These are phyloP conservation scores for Microctenopoma stevenorrisi DNA, from an alignment of 2,797 vertebrate species.

Conservation along the genomic window DNA sequence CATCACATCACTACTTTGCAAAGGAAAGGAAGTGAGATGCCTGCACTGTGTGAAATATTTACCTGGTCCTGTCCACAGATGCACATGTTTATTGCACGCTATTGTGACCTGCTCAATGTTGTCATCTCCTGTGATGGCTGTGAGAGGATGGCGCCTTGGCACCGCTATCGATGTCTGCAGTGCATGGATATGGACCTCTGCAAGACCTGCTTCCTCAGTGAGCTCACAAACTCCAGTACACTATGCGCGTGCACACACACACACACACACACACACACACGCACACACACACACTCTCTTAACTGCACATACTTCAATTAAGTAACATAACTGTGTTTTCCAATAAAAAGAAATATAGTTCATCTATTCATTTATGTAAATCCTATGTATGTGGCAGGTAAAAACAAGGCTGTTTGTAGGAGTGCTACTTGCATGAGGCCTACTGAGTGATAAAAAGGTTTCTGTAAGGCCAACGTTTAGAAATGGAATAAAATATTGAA, in stretches of 20 bases:
- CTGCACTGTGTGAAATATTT: too few species aligned
- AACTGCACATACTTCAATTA: too few species aligned
- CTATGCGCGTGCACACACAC: background rate
- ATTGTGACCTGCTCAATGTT: conserved; percentile 94
- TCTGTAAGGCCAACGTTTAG: background rate
- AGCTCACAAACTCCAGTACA: conserved; percentile 42
- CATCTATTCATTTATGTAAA: too few species aligned
- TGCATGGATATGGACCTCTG: conserved; percentile 99
- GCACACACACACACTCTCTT: too few species aligned
- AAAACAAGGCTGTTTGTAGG: too few species aligned
- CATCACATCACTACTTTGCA: background rate
- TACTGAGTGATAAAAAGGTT: background rate
- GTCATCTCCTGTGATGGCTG: conserved; percentile 98
- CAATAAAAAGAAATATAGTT: too few species aligned
- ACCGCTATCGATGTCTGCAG: conserved; percentile 95
- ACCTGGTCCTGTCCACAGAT: conserved; percentile 81
- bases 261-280: too few species aligned
- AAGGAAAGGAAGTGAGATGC: background rate
- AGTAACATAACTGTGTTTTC: too few species aligned
- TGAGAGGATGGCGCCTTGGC: conserved; percentile 95
- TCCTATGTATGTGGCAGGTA: too few species aligned
- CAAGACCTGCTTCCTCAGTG: conserved; percentile 97
- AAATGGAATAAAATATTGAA: background rate
- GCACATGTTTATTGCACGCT: conserved; percentile 99
- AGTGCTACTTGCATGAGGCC: too few species aligned